These are phyloP conservation scores for Chloroceryle amazona DNA, from an alignment of 2,797 vertebrate genomes.

Conservation along the genomic window DNA sequence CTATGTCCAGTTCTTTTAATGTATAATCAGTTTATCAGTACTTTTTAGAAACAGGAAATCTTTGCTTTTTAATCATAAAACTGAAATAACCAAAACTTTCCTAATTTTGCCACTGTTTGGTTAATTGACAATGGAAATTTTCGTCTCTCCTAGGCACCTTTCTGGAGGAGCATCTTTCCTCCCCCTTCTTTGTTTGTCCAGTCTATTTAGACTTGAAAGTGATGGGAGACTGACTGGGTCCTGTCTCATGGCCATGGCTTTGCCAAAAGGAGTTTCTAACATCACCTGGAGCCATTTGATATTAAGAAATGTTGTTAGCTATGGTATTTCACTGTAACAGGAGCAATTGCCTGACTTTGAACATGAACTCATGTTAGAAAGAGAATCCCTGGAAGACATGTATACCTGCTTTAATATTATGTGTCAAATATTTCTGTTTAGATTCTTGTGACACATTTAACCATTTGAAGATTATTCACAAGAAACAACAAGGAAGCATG, in stretches of 20 bases:
- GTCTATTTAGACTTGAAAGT: background rate
- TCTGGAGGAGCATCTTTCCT: background rate
- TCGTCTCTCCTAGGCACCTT: fast-evolving
- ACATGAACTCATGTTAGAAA: background rate
- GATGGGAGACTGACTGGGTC: background rate
- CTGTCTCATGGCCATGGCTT: background rate
- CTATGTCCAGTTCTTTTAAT: background rate
- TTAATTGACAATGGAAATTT: background rate
- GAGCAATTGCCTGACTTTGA: background rate
- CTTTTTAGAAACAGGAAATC: background rate
- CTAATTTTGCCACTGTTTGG: background rate
- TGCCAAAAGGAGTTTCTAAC: background rate
- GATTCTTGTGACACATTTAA: background rate
- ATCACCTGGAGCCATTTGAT: background rate
- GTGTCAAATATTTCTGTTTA: background rate
- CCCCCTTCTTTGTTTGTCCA: background rate
- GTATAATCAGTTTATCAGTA: background rate
- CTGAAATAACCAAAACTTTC: background rate
- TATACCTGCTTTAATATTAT: background rate
- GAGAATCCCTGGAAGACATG: background rate
- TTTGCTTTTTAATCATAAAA: background rate
- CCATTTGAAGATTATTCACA: background rate
- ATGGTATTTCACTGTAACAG: background rate
- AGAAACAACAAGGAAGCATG: background rate
- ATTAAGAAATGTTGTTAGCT: background rate